These are phyloP conservation scores for Imbricaverruca yamaguchii DNA, from an alignment of 2,888 invertebrate species.

Conservation along the genomic window DNA sequence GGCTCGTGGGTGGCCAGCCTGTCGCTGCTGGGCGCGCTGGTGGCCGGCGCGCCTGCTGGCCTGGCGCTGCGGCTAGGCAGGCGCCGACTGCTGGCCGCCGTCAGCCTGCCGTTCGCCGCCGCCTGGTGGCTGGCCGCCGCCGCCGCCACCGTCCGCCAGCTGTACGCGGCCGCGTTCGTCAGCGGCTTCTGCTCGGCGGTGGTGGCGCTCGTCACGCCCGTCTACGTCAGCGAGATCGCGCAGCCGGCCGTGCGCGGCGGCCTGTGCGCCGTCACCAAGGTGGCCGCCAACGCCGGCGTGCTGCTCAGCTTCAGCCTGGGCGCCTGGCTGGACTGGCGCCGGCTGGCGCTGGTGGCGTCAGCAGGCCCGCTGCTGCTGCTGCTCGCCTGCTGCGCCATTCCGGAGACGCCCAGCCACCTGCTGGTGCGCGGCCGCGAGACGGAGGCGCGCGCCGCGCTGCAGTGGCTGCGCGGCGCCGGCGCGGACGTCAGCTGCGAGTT, in stretches of 20 bases:
- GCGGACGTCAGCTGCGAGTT: conserved; percentile 56
- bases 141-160: conserved; percentile 65
- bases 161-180: conserved; percentile 75
- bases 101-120: conserved; percentile 65
- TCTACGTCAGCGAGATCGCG: conserved; percentile 86
- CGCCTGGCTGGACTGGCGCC: conserved; percentile 73
- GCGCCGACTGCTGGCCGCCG: conserved; percentile 58
- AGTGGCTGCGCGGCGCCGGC: conserved; percentile 65
- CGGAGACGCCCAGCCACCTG: conserved; percentile 81
- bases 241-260: conserved; percentile 78
- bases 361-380: conserved; percentile 69
- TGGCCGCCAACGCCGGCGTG: conserved; percentile 76
- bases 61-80: conserved; percentile 66
- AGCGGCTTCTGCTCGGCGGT: conserved; percentile 76
- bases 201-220: conserved; percentile 64
- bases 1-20: conserved; percentile 80
- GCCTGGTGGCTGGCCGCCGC: conserved; percentile 76
- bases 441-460: conserved; percentile 61
- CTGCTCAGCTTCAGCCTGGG: conserved; percentile 75
- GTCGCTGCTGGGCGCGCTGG: conserved; percentile 67
- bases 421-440: conserved; percentile 66
- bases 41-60: conserved; percentile 70
- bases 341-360: conserved; percentile 70
- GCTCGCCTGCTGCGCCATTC: conserved; percentile 56
- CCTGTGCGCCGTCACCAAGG: conserved; percentile 75